A percentile compares a stretch with the other conserved stretches of the same genome.
Evolutionary conservation across 2,888 invertebrate species (phyloP).

Genomic region (Coecobrya sp.): DNA sequence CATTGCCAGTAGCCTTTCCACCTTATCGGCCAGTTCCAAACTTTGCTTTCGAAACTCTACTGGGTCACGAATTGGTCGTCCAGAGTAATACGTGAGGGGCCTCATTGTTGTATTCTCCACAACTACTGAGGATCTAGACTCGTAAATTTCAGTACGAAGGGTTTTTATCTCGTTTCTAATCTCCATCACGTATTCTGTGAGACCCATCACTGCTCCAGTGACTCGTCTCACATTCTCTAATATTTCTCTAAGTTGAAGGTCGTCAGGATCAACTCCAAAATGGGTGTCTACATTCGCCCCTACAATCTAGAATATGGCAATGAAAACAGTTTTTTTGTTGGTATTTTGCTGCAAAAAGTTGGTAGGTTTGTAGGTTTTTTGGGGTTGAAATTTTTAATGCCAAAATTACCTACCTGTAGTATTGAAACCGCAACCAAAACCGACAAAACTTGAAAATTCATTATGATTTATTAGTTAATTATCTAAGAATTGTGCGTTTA

Average conservation of each 20-base stretch:
- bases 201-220: constrained; percentile 83
- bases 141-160: constrained; percentile 53
- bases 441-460: background rate
- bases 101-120: background rate
- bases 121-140: constrained; percentile 21
- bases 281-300: constrained; percentile 71
- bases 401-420: background rate
- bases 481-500: too few relatives aligned
- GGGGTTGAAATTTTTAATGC: background rate
- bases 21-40: constrained; percentile 83
- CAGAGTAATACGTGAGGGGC: constrained; percentile 47
- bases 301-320: constrained; percentile 2
- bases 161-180: constrained; percentile 80
- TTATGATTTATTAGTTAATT: background rate
- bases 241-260: constrained; percentile 82
- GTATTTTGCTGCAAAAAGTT: background rate
- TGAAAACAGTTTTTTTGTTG: background rate
- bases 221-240: constrained; percentile 78
- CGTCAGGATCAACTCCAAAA: constrained; percentile 79
- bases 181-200: constrained; percentile 83
- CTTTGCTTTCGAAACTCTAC: constrained; percentile 66
- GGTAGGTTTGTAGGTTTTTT: too few relatives aligned
- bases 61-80: constrained; percentile 36
- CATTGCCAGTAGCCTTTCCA: constrained; percentile 83
- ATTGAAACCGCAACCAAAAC: background rate